Evolutionary conservation across 1,140 invertebrate species (phyloP).

Genomic region (Eumaeus atala): DNA sequence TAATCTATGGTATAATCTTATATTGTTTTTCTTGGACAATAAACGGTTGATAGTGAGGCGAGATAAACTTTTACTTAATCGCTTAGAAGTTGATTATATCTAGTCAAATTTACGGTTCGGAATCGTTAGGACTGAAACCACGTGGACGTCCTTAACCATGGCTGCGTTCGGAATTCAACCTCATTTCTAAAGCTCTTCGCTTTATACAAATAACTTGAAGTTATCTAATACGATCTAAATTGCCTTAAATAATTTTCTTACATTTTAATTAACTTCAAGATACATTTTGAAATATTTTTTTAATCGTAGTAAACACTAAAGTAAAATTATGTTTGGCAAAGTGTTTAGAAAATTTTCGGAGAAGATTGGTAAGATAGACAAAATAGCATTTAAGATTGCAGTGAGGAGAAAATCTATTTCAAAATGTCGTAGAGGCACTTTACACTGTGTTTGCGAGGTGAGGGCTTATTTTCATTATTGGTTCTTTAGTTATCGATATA

Average conservation of each 20-base stretch:
- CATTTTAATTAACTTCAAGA: too few species aligned
- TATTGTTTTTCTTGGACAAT: constrained; percentile 11
- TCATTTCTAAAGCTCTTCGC: not conserved
- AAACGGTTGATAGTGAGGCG: constrained; percentile 3
- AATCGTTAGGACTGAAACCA: not conserved
- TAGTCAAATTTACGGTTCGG: not conserved
- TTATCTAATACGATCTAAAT: too few species aligned
- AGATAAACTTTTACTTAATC: constrained; percentile 15
- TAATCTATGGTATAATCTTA: constrained; percentile 12
- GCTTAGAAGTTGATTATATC: not conserved
- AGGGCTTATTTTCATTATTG: constrained; percentile 23
- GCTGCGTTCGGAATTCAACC: constrained; percentile 1
- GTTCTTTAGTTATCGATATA: too few species aligned
- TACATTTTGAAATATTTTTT: too few species aligned
- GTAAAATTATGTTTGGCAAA: constrained; percentile 33
- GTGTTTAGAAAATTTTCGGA: constrained; percentile 35
- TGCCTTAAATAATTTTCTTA: not conserved
- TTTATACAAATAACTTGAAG: not conserved
- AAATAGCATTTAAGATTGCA: constrained; percentile 40
- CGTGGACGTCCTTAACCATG: not conserved
- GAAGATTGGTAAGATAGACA: constrained; percentile 43
- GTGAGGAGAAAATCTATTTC: constrained; percentile 40
- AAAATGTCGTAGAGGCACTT: constrained; percentile 40
- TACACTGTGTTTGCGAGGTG: constrained; percentile 55
- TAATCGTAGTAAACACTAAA: not conserved